Evolutionary conservation across 2,797 vertebrate species (phyloP).

Genomic region (Neopelma chrysocephalum): DNA sequence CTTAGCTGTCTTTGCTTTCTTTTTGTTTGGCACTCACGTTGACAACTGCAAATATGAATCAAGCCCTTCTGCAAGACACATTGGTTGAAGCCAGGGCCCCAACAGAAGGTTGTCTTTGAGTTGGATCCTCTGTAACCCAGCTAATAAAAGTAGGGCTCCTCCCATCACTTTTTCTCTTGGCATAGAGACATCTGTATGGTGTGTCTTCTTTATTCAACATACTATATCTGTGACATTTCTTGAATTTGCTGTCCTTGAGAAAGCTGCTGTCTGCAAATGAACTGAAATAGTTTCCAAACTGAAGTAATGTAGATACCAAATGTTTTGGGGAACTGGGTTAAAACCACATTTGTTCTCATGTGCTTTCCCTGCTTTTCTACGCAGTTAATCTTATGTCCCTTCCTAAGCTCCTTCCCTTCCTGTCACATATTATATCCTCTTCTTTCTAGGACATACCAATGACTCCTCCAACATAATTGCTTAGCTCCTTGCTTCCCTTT

Average conservation of each 20-base stretch:
- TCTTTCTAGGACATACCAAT: background rate
- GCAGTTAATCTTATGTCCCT: background rate
- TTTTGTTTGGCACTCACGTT: background rate
- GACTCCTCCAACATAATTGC: background rate
- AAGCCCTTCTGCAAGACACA: background rate
- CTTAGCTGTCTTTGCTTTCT: background rate
- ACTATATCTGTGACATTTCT: background rate
- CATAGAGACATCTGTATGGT: background rate
- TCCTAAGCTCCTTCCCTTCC: background rate
- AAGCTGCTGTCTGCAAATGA: background rate
- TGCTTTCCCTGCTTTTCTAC: background rate
- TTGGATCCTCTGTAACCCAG: background rate
- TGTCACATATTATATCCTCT: background rate
- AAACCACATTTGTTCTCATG: background rate
- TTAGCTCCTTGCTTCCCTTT: background rate
- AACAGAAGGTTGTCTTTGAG: background rate
- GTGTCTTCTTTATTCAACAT: background rate
- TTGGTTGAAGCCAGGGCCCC: background rate
- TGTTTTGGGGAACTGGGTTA: background rate
- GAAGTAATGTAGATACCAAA: background rate
- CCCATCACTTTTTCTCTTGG: background rate
- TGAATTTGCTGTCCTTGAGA: background rate
- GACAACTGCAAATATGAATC: background rate
- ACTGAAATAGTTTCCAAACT: background rate
- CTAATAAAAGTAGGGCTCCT: background rate